Evolutionary conservation across 2,888 invertebrate species (phyloP).

Genomic region (Sacculina carcini): DNA sequence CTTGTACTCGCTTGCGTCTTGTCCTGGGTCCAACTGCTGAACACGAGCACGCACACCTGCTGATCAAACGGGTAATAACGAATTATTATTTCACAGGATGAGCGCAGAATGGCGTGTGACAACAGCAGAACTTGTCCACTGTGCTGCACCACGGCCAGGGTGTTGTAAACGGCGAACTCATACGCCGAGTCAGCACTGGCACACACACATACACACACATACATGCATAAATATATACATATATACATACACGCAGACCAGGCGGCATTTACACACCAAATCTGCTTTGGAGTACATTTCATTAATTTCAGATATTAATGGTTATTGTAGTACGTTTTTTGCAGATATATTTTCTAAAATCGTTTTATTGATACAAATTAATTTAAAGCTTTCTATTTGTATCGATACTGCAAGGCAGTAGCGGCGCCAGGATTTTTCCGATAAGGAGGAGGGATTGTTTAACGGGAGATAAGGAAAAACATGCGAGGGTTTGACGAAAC

Average conservation of each 20-base stretch:
- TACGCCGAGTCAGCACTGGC: conserved; percentile 8
- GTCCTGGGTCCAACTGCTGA: conserved; percentile 10
- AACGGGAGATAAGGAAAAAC: too few species aligned
- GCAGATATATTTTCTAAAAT: too few species aligned
- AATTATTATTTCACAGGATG: conserved; percentile 9
- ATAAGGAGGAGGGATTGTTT: too few species aligned
- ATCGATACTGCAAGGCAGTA: too few species aligned
- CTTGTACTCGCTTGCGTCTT: conserved; percentile 3
- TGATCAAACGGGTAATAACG: conserved; percentile 12
- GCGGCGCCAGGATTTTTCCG: too few species aligned
- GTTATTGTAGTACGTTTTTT: too few species aligned
- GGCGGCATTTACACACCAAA: neutral
- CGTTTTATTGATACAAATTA: too few species aligned
- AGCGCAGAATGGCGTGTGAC: conserved; percentile 8
- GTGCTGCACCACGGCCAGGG: conserved; percentile 5
- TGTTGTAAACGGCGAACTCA: conserved; percentile 5
- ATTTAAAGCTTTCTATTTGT: too few species aligned
- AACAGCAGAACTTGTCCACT: conserved; percentile 7
- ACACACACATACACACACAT: neutral
- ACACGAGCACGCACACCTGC: conserved; percentile 9
- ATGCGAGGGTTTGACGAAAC: too few species aligned
- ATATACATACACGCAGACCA: neutral
- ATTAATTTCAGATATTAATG: neutral
- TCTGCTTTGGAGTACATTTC: neutral
- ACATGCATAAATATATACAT: too few species aligned